Evolutionary conservation across 2,113 vertebrate genomes (phyloP).

Genomic region (Sigmodon hispidus): DNA sequence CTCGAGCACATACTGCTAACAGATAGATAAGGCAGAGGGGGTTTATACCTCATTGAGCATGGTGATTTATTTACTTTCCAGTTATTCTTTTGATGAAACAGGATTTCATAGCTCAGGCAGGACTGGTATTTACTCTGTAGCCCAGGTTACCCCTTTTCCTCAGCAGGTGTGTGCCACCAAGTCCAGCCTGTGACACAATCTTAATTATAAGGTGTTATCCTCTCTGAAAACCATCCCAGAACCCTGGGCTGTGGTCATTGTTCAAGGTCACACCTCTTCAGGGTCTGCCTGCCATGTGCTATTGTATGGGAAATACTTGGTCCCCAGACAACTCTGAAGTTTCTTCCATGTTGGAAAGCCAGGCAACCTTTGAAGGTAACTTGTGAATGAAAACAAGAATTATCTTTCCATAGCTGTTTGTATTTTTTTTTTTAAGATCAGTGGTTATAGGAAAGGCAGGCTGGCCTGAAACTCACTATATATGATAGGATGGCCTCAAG

Average conservation of each 20-base stretch:
- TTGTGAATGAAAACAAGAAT: background rate
- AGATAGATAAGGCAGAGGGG: background rate
- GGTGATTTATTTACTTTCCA: background rate
- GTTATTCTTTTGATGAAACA: background rate
- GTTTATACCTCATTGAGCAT: background rate
- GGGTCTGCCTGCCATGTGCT: background rate
- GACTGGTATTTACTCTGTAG: background rate
- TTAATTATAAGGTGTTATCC: background rate
- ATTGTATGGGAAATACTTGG: background rate
- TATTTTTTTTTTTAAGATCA: background rate
- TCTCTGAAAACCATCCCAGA: background rate
- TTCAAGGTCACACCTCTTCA: background rate
- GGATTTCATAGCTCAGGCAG: background rate
- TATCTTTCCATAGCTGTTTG: background rate
- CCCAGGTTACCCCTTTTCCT: background rate
- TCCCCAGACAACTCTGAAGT: background rate
- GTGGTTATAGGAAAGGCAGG: background rate
- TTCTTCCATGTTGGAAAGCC: background rate
- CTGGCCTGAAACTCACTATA: background rate
- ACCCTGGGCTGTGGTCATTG: accelerated
- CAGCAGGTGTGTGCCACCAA: too few species aligned
- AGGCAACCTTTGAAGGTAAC: background rate
- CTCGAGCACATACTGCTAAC: background rate
- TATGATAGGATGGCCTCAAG: background rate
- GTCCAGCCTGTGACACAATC: background rate